Evolutionary conservation across 2,888 invertebrate species (phyloP), one percentile per base, ranked within the genome.

Genomic region (Clusia tigrina): DNA sequence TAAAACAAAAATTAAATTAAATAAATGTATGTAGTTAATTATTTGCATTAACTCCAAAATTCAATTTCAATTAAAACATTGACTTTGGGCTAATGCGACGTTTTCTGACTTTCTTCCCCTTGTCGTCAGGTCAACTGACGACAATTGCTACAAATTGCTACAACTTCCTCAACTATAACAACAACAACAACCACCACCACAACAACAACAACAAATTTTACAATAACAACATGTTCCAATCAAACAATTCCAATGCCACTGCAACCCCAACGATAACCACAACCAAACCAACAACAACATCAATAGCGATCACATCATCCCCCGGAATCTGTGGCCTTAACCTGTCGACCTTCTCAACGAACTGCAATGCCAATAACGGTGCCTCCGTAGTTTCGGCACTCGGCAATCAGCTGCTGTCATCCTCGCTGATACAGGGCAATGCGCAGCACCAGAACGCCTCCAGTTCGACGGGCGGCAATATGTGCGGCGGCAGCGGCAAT

Each of bases 41-140:
- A 48, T 24, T 42, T 60, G 46, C n/a, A 22, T 51, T 15, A 58
- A 26, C 3, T 23, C n/a, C n/a, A n/a, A 48, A 48, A 25, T 52
- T 1, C 10, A 59, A 38, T 51, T 54, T 24, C 26, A 24, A 58
- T 48, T 26, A 26, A 20, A 25, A 25, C 73, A 77, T 74, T 76
- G 76, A 77, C 75, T 76, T 81, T 84, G 84, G 84, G 83, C 84
- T 84, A 83, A 83, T 82, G 77, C 84, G 82, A 81, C 84, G 84
- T 84, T 54, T 76, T 83, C 82, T 83, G 81, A 80, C 79, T 83
- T 82, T 83, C 76, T 81, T 81, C 79, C 81, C 79, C 74, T 80
- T 84, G 84, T 84, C 84, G 84, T 84, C 84, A 84, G 83, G 83
- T 83, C 80, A 83, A 78, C 83, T 84, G 84, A 84, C 84, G 84